Evolutionary conservation across 2,113 vertebrate species (phyloP).

Genomic region (Atractosteus spatula): DNA sequence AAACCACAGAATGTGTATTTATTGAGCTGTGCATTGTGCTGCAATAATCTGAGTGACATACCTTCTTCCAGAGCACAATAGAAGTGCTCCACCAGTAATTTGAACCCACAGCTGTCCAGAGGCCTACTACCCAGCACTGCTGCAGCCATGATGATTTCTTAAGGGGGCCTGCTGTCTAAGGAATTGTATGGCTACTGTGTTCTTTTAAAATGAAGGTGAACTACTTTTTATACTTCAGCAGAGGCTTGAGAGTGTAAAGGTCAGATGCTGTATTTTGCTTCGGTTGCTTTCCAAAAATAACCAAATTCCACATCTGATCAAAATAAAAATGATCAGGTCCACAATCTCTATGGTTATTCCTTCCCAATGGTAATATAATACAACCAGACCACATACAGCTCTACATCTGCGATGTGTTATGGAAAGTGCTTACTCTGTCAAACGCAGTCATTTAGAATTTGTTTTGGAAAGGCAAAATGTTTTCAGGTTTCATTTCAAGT

Average conservation of each 20-base stretch:
- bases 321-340: slow-evolving; percentile 35
- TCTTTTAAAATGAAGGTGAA: background rate
- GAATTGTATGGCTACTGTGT: too few relatives aligned
- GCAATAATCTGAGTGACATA: too few relatives aligned
- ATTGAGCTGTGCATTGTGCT: too few relatives aligned
- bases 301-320: slow-evolving; percentile 40
- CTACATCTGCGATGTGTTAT: slow-evolving; percentile 60
- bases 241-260: background rate
- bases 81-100: too few relatives aligned
- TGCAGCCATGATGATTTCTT: too few relatives aligned
- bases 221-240: background rate
- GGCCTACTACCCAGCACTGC: too few relatives aligned
- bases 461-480: slow-evolving; percentile 21
- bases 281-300: slow-evolving; percentile 58
- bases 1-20: too few relatives aligned
- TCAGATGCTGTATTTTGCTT: slow-evolving; percentile 3
- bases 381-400: slow-evolving; percentile 43
- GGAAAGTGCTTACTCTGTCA: slow-evolving; percentile 44
- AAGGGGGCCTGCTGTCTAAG: too few relatives aligned
- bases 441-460: slow-evolving; percentile 47
- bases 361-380: slow-evolving; percentile 38
- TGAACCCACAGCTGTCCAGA: too few relatives aligned
- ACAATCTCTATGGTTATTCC: slow-evolving; percentile 43
- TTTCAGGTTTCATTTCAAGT: slow-evolving; percentile 4
- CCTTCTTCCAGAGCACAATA: too few relatives aligned